These are phyloP conservation scores for Bucco capensis DNA, from an alignment of 2,113 vertebrate genomes.

Conservation along the genomic window DNA sequence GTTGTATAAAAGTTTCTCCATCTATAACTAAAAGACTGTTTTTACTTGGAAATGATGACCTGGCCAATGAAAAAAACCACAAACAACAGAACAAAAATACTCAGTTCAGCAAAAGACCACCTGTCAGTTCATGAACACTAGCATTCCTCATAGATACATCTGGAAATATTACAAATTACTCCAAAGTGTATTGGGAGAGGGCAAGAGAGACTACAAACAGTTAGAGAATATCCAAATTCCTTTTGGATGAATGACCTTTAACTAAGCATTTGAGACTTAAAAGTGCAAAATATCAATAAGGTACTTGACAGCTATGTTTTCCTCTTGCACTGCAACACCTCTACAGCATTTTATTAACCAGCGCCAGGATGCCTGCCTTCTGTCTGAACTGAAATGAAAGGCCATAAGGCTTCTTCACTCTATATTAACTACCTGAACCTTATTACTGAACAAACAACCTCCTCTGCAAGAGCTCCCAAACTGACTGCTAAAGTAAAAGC, in stretches of 20 bases:
- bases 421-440: neutral
- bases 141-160: neutral
- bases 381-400: neutral
- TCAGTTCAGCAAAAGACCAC: neutral
- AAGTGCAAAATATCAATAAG: neutral
- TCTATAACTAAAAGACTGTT: neutral
- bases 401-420: neutral
- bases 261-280: neutral
- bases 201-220: neutral
- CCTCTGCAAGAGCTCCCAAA: neutral
- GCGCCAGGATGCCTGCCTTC: neutral
- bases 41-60: neutral
- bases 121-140: neutral
- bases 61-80: neutral
- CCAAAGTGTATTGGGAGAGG: neutral
- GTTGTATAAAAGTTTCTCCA: neutral
- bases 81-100: neutral
- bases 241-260: slow-evolving; percentile 2
- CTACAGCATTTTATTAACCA: neutral
- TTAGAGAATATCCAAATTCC: slow-evolving; percentile 4
- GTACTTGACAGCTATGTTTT: neutral
- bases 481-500: neutral
- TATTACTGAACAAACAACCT: neutral
- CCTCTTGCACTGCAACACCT: neutral
- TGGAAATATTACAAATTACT: neutral